Evolutionary conservation across 2,797 vertebrate species (phyloP), one percentile per base, ranked within the genome.

Genomic region (Pipistrellus pipistrellus): DNA sequence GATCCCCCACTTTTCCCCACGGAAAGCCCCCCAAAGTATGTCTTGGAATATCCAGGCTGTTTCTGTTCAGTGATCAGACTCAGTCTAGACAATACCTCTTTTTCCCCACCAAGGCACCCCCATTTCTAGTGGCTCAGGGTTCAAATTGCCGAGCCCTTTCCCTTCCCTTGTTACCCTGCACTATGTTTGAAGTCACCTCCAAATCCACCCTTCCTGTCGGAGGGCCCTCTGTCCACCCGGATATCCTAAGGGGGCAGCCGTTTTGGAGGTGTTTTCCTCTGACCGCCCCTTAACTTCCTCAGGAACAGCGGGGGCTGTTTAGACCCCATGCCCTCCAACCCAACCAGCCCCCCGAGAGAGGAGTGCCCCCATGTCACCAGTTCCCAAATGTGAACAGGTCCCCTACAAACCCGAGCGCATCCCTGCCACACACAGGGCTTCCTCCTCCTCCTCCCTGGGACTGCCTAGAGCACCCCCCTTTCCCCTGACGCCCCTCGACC

Each of bases 121-220:
- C 66, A 92, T 72, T 85, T 87, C 93, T 84, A 78, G 66, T 27
- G 48, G 59, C 78, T 48, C 84, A 75, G 71, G 21, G 38, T 81
- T 92, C 44, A 93, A 88, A 95, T 88, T 87, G 83, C 81, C 30
- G 48, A 83, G 51, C 62, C 92, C 69, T 71, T 62, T 85, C 72
- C 53, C 68, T 44, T 96, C 87, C 94, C 91, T 93, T 82, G 78
- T 71, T 64, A 91, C 73, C 88, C 81, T 91, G 66, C 68, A 80
- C 89, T 95, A 89, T 73, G 95, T 87, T 90, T 30, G 53, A 95
- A 95, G 93, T 96, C 85, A 95, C 94, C 95, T 97, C 95, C 90
- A 97, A 93, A 94, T 62, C 73, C 81, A 21, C 85, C 81, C 64
- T 95, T 94, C 69, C 87, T 88, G 89, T 57, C 57, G 80, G 41